Percentiles rank a stretch among this genome's conserved stretches.
Conservation (phyloP, 2,888 invertebrate species). For the Marasmarcha lunaedactyla region DNA sequence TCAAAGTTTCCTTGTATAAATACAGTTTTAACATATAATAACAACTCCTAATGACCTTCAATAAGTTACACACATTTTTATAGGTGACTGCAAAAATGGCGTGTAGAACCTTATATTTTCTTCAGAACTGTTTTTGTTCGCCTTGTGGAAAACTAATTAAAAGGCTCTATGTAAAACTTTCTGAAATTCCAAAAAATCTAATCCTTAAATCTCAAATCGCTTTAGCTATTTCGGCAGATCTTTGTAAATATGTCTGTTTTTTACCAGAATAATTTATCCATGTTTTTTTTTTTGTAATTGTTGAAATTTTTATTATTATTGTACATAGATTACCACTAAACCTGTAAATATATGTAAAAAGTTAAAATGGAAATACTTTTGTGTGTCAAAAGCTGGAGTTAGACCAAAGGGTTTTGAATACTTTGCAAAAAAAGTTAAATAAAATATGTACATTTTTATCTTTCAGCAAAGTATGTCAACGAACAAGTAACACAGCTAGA, state of each 20-base stretch:
- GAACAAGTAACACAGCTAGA: constrained; percentile 39
- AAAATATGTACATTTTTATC: constrained; percentile 38
- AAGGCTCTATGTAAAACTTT: constrained; percentile 60
- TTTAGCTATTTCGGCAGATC: constrained; percentile 59
- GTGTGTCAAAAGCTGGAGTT: constrained; percentile 72
- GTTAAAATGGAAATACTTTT: constrained; percentile 22
- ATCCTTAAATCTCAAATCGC: constrained; percentile 38
- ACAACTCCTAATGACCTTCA: neutral
- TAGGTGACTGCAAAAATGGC: constrained; percentile 61
- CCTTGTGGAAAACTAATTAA: constrained; percentile 36
- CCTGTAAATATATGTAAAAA: constrained; percentile 15
- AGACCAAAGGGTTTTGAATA: constrained; percentile 74
- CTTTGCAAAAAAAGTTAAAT: constrained; percentile 35
- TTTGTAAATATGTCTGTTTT: constrained; percentile 54
- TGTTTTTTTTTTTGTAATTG: constrained; percentile 9
- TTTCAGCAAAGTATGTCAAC: constrained; percentile 50
- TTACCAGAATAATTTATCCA: constrained; percentile 30
- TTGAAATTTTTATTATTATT: constrained; percentile 14
- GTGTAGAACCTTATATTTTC: constrained; percentile 29
- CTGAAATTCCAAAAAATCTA: constrained; percentile 22
- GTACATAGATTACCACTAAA: constrained; percentile 13
- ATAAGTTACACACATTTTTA: constrained; percentile 61
- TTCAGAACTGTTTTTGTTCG: constrained; percentile 49
- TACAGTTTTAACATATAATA: constrained; percentile 16
- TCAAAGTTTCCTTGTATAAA: constrained; percentile 10